Conservation (phyloP, 2,888 invertebrate species). For the Pseudococcus longispinus region DNA sequence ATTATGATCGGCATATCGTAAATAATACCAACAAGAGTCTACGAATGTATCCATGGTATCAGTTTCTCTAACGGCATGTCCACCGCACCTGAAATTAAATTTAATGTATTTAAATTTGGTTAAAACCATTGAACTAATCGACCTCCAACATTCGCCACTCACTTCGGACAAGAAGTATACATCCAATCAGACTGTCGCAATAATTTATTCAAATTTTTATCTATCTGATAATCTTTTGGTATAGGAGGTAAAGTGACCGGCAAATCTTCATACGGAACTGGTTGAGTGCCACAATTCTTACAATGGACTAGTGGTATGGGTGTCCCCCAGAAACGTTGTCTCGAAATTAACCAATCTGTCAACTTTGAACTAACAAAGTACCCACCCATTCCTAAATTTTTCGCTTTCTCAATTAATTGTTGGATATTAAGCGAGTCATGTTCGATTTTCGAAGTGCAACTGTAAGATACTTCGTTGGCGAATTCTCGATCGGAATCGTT, state of each 20-base stretch:
- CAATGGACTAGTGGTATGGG: constrained; percentile 97
- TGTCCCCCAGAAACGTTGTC: constrained; percentile 98
- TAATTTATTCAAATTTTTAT: constrained; percentile 65
- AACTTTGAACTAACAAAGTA: constrained; percentile 80
- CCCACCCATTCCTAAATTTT: constrained; percentile 72
- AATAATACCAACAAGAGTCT: constrained; percentile 98
- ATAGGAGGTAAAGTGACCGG: constrained; percentile 77
- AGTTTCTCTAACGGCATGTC: constrained; percentile 80
- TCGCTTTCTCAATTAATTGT: constrained; percentile 69
- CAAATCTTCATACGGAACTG: constrained; percentile 78
- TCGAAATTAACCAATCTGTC: constrained; percentile 94
- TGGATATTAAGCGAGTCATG: constrained; percentile 61
- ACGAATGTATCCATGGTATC: constrained; percentile 99
- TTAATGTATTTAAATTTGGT: neutral
- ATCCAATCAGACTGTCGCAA: constrained; percentile 71
- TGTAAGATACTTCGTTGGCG: constrained; percentile 67
- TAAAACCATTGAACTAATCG: neutral
- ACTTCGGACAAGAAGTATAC: constrained; percentile 78
- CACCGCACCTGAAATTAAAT: constrained; percentile 65
- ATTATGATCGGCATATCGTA: constrained; percentile 84
- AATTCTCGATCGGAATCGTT: constrained; percentile 64
- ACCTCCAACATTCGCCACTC: constrained; percentile 58
- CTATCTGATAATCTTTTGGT: constrained; percentile 61
- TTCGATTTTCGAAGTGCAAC: neutral
- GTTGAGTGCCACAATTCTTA: constrained; percentile 77